These are phyloP conservation scores for Eueides isabella DNA, from an alignment of 1,140 invertebrate genomes.

Conservation along the genomic window DNA sequence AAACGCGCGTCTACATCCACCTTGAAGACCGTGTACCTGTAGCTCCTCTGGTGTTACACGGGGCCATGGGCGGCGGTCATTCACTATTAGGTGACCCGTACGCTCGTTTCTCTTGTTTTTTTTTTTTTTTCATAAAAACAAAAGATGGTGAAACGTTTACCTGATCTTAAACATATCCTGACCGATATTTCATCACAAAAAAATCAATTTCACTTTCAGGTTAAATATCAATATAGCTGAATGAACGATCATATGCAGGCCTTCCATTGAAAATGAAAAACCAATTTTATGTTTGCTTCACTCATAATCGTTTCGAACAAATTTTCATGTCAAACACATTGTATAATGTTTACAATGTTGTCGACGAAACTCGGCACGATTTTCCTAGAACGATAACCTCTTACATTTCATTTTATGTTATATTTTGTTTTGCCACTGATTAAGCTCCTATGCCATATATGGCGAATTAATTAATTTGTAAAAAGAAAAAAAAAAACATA, in stretches of 20 bases:
- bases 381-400: neutral
- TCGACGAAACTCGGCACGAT: conserved; percentile 41
- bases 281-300: conserved; percentile 61
- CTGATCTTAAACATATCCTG: no score
- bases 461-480: no score
- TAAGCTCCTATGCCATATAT: no score
- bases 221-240: neutral
- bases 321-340: conserved; percentile 74
- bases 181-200: neutral
- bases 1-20: no score
- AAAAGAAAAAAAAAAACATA: no score
- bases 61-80: no score
- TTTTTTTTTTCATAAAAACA: no score
- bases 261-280: conserved; percentile 37
- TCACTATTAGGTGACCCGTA: no score
- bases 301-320: conserved; percentile 55
- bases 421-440: neutral
- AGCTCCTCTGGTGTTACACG: no score
- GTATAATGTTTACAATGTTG: conserved; percentile 59
- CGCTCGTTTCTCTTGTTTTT: no score
- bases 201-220: conserved; percentile 6
- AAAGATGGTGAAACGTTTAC: no score
- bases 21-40: no score
- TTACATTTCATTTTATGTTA: neutral
- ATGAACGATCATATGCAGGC: conserved; percentile 54